Percentiles rank a stretch among this genome's conserved stretches.
These are phyloP conservation scores for Chelonus insularis DNA, from an alignment of 1,140 invertebrate genomes.

Conservation along the genomic window DNA sequence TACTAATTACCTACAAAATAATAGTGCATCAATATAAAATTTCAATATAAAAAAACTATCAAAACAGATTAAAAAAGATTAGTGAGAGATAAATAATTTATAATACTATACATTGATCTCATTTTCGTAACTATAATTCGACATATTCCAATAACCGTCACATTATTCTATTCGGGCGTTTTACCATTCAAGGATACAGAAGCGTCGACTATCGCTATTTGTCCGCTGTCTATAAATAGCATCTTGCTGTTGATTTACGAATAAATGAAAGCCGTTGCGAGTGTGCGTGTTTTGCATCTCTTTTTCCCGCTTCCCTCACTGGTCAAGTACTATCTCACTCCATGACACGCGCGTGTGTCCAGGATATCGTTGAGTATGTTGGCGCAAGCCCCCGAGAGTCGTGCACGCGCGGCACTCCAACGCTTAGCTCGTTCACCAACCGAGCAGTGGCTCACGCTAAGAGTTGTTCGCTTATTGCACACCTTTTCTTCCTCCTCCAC, in stretches of 20 bases:
- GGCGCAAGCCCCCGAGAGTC: constrained; percentile 1
- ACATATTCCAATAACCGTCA: constrained; percentile 10
- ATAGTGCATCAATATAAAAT: too few species aligned
- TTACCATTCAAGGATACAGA: constrained; percentile 46
- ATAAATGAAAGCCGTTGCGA: constrained; percentile 48
- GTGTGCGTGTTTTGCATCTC: constrained; percentile 21
- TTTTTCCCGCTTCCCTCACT: neutral
- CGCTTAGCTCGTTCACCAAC: constrained; percentile 10
- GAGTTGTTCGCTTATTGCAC: neutral
- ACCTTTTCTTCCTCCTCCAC: neutral
- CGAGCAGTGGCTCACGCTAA: neutral
- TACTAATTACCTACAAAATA: too few species aligned
- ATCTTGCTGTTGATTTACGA: constrained; percentile 51
- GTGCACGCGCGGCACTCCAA: constrained; percentile 12
- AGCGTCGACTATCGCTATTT: constrained; percentile 51
- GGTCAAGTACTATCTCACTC: constrained; percentile 7
- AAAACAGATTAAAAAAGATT: too few species aligned
- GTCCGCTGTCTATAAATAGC: constrained; percentile 51
- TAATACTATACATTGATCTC: too few species aligned
- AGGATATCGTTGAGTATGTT: constrained; percentile 11
- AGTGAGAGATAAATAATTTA: too few species aligned
- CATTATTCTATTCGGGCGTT: constrained; percentile 39
- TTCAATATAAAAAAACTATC: too few species aligned
- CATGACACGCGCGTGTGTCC: constrained; percentile 9
- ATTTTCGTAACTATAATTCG: neutral